phyloP scores from a whole-genome alignment of 2,113 vertebrate genomes.

The Actinemys pallida region DNA sequence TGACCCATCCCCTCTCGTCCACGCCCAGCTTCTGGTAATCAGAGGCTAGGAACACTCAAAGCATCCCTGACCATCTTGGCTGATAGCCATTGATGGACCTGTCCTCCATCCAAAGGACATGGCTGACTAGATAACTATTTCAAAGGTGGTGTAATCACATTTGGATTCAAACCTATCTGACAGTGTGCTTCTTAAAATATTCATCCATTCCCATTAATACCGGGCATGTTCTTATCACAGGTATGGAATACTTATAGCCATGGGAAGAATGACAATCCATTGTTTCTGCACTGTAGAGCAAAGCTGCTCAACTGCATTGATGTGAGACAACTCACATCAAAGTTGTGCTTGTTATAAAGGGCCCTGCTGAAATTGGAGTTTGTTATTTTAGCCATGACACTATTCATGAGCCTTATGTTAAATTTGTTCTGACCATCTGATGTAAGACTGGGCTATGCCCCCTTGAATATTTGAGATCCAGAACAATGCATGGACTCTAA shows the following conservation, averaged over 20 bases:
- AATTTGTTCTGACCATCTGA: neutral
- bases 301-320: constrained; percentile 18
- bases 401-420: neutral
- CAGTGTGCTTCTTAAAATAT: neutral
- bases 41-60: neutral
- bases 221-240: neutral
- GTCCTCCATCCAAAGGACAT: neutral
- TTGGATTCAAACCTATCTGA: neutral
- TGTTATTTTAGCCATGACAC: constrained; percentile 4
- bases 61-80: neutral
- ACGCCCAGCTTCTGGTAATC: neutral
- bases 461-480: neutral
- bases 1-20: neutral
- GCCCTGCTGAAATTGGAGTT: neutral
- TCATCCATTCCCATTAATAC: constrained; percentile 30
- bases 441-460: neutral
- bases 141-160: neutral
- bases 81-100: neutral
- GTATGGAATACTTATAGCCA: neutral
- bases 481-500: rapidly evolving
- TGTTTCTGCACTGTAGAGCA: constrained; percentile 39
- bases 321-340: neutral
- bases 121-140: neutral
- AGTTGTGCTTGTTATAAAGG: neutral
- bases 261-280: constrained; percentile 43